phyloP scores from a whole-genome alignment of 2,888 invertebrate genomes.

The Mechanitis mazaeus region DNA sequence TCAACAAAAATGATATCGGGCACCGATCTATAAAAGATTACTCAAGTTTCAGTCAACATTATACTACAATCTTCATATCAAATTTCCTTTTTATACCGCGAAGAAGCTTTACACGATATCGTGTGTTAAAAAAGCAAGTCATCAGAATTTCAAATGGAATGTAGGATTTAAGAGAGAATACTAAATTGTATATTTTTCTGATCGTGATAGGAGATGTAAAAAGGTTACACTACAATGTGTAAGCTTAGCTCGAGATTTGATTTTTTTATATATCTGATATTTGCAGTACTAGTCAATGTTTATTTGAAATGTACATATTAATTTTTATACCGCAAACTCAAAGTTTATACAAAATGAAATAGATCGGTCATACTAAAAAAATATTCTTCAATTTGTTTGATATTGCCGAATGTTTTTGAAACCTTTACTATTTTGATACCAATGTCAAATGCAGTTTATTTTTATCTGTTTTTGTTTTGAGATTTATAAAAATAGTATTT shows the following conservation, averaged over 20 bases:
- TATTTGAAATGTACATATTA: too few relatives aligned
- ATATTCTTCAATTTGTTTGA: too few relatives aligned
- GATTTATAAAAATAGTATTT: too few relatives aligned
- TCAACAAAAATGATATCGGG: neutral
- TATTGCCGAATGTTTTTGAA: conserved; percentile 1
- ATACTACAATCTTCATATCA: conserved; percentile 17
- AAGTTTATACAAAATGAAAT: too few relatives aligned
- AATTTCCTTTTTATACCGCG: conserved; percentile 14
- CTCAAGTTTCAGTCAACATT: neutral
- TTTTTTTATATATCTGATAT: too few relatives aligned
- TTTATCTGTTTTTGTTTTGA: too few relatives aligned
- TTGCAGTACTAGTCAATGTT: too few relatives aligned
- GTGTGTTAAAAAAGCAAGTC: conserved; percentile 10
- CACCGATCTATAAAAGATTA: neutral
- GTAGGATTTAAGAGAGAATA: conserved; percentile 18
- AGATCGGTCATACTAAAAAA: too few relatives aligned
- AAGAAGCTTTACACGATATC: conserved; percentile 13
- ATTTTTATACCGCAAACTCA: too few relatives aligned
- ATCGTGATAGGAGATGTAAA: too few relatives aligned
- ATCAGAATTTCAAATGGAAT: conserved; percentile 35
- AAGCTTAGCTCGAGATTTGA: too few relatives aligned
- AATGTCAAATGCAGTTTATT: neutral
- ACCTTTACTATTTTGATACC: conserved; percentile 10
- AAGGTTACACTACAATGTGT: too few relatives aligned
- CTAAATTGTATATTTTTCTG: conserved; percentile 12